phyloP scores from a whole-genome alignment of 2,888 invertebrate species.

The Marronus borbonicus region DNA sequence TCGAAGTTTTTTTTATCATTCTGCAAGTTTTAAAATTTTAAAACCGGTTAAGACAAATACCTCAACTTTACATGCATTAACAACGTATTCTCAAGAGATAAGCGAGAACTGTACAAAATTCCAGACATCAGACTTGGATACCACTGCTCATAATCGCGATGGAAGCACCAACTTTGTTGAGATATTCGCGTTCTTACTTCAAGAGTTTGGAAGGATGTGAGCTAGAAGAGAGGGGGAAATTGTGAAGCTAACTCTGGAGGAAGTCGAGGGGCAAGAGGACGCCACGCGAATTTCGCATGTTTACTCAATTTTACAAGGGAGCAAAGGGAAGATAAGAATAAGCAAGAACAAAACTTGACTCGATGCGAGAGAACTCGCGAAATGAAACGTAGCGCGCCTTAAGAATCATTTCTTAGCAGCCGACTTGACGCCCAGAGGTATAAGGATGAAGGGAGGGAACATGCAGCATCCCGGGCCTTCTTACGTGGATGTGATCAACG shows the following conservation, averaged over 20 bases:
- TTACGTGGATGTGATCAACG: not conserved
- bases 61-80: too few relatives aligned
- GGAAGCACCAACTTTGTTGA: not conserved
- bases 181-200: not conserved
- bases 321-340: not conserved
- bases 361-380: not conserved
- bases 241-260: not conserved
- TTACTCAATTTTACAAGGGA: slow-evolving; percentile 14
- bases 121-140: too few relatives aligned
- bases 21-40: too few relatives aligned
- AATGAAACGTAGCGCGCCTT: not conserved
- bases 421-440: not conserved
- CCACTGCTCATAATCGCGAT: too few relatives aligned
- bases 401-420: not conserved
- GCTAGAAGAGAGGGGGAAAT: not conserved
- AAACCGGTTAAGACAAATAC: too few relatives aligned
- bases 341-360: not conserved
- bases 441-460: not conserved
- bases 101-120: too few relatives aligned
- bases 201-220: too few relatives aligned
- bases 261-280: not conserved
- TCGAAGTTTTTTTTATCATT: too few relatives aligned
- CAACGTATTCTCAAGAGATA: too few relatives aligned
- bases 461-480: not conserved
- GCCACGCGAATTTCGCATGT: slow-evolving; percentile 22